Conservation (phyloP, 2,888 invertebrate species). For the Matsumyia berberina region DNA sequence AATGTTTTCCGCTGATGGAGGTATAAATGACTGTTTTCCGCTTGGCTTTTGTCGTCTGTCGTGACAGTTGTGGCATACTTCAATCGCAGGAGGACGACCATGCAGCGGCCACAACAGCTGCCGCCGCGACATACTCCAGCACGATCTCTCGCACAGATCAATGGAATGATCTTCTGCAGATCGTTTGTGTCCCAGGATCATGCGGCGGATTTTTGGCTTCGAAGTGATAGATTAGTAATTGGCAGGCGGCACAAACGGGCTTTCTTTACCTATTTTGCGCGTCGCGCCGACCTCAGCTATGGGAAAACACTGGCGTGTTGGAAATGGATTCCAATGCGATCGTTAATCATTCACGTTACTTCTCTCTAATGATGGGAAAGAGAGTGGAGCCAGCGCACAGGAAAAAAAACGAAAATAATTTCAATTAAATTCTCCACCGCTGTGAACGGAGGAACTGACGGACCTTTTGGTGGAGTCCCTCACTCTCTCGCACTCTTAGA, state of each 20-base stretch:
- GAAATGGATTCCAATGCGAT: slow-evolving; percentile 61
- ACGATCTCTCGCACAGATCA: slow-evolving; percentile 57
- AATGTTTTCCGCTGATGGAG: slow-evolving; percentile 74
- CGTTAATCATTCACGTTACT: slow-evolving; percentile 61
- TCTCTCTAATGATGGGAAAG: slow-evolving; percentile 20
- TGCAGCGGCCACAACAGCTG: not conserved
- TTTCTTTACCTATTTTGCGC: slow-evolving; percentile 42
- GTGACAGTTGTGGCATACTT: slow-evolving; percentile 74
- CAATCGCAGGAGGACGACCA: slow-evolving; percentile 54
- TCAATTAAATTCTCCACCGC: slow-evolving; percentile 58
- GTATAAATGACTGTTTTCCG: slow-evolving; percentile 76
- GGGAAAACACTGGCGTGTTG: slow-evolving; percentile 60
- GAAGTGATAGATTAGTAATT: slow-evolving; percentile 76
- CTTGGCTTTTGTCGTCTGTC: slow-evolving; percentile 73
- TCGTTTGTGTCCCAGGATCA: slow-evolving; percentile 40
- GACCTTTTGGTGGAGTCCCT: not conserved
- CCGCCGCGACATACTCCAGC: slow-evolving; percentile 3
- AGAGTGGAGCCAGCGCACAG: slow-evolving; percentile 36
- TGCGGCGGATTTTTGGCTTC: slow-evolving; percentile 47
- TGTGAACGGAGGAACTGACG: no score
- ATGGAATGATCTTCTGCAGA: slow-evolving; percentile 60
- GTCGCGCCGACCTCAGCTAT: slow-evolving; percentile 40
- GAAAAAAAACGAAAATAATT: slow-evolving; percentile 27
- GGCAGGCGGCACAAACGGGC: slow-evolving; percentile 68
- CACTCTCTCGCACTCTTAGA: not conserved